Conservation (phyloP, 2,113 vertebrate genomes). For the Willisornis vidua region DNA sequence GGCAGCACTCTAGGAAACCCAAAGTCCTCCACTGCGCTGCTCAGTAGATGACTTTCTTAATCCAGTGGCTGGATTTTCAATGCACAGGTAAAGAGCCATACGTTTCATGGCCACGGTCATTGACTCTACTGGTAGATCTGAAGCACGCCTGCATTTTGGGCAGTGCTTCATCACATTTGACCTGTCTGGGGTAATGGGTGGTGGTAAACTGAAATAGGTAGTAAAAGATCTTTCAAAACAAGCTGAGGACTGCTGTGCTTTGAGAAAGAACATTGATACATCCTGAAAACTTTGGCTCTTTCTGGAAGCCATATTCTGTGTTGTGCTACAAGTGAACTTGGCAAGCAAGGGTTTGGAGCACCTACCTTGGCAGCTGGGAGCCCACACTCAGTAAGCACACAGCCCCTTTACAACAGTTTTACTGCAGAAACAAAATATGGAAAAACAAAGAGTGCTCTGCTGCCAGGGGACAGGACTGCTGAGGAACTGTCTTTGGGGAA, state of each 20-base stretch:
- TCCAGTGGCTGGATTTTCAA: background rate
- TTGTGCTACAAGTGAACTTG: background rate
- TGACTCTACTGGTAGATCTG: background rate
- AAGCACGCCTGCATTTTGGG: background rate
- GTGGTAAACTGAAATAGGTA: background rate
- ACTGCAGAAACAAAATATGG: background rate
- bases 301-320: background rate
- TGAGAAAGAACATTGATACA: background rate
- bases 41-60: background rate
- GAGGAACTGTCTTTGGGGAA: background rate
- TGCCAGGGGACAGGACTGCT: background rate
- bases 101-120: background rate
- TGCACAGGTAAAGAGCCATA: background rate
- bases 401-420: background rate
- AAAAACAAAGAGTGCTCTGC: background rate
- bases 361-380: background rate
- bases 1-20: background rate
- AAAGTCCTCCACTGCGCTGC: background rate
- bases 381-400: background rate
- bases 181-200: accelerated
- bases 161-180: background rate
- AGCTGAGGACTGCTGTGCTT: background rate
- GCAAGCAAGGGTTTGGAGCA: background rate
- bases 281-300: background rate
- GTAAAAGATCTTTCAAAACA: background rate